These are phyloP conservation scores for Tryphoninae sp. DNA, from an alignment of 2,888 invertebrate genomes.

Conservation along the genomic window DNA sequence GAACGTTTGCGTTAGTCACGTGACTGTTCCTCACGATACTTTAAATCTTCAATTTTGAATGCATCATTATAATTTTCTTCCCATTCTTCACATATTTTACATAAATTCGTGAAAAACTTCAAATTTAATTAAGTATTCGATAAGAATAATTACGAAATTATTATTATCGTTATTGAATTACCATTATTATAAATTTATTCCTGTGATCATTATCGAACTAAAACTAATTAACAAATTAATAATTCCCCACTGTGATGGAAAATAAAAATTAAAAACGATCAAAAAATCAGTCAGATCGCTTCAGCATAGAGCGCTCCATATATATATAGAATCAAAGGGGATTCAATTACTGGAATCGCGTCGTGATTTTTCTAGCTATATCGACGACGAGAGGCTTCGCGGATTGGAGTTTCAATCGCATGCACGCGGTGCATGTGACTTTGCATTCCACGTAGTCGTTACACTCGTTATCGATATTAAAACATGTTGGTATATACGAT, in stretches of 20 bases:
- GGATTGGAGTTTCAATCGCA: slow-evolving; percentile 47
- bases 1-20: not conserved
- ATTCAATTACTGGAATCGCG: slow-evolving; percentile 53
- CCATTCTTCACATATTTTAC: too few species aligned
- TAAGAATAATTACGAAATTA: too few species aligned
- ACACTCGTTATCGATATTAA: slow-evolving; percentile 60
- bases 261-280: slow-evolving; percentile 9
- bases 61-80: too few species aligned
- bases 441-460: slow-evolving; percentile 56
- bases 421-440: slow-evolving; percentile 41
- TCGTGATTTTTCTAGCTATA: slow-evolving; percentile 23
- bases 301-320: not conserved
- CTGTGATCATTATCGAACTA: too few species aligned
- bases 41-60: too few species aligned
- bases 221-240: too few species aligned
- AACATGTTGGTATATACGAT: slow-evolving; percentile 40
- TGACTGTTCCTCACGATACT: not conserved
- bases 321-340: slow-evolving; percentile 23
- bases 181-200: too few species aligned
- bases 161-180: too few species aligned
- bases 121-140: too few species aligned
- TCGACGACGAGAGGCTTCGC: slow-evolving; percentile 12
- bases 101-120: too few species aligned
- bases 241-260: too few species aligned
- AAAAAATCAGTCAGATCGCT: not conserved